phyloP scores from a whole-genome alignment of 2,888 invertebrate species.

The Seladonia tumulorum region DNA sequence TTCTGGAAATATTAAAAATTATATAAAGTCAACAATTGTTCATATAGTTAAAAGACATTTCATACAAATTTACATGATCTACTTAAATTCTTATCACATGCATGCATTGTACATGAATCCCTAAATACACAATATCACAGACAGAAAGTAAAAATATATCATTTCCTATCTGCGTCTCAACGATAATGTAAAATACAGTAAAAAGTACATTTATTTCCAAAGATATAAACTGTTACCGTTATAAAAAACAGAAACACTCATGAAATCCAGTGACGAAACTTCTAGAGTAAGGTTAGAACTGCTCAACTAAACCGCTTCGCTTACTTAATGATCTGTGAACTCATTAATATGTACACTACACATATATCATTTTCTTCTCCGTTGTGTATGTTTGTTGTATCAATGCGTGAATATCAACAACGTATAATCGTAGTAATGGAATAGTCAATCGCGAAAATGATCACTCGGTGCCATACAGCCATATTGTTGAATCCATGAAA shows the following conservation, averaged over 20 bases:
- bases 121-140: not conserved
- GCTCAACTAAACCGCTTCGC: not conserved
- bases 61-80: not conserved
- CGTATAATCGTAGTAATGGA: constrained; percentile 24
- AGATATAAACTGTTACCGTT: constrained; percentile 41
- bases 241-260: not conserved
- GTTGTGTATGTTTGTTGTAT: constrained; percentile 21
- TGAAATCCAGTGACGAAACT: constrained; percentile 22
- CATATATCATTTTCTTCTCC: constrained; percentile 32
- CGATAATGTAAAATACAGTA: not conserved
- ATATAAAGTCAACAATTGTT: not conserved
- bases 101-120: not conserved
- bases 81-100: not conserved
- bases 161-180: not conserved
- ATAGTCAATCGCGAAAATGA: constrained; percentile 27
- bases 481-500: constrained; percentile 56
- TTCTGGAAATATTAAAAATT: constrained; percentile 39
- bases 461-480: constrained; percentile 40
- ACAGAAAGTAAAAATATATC: not conserved
- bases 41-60: not conserved
- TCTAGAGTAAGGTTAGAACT: constrained; percentile 46
- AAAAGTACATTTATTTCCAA: not conserved
- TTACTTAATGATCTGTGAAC: constrained; percentile 8
- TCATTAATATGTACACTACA: constrained; percentile 14
- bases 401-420: constrained; percentile 22